Evolutionary conservation across 1,140 invertebrate species (phyloP), one percentile per base, ranked within the genome.

Genomic region (Schlechtendalia chinensis): DNA sequence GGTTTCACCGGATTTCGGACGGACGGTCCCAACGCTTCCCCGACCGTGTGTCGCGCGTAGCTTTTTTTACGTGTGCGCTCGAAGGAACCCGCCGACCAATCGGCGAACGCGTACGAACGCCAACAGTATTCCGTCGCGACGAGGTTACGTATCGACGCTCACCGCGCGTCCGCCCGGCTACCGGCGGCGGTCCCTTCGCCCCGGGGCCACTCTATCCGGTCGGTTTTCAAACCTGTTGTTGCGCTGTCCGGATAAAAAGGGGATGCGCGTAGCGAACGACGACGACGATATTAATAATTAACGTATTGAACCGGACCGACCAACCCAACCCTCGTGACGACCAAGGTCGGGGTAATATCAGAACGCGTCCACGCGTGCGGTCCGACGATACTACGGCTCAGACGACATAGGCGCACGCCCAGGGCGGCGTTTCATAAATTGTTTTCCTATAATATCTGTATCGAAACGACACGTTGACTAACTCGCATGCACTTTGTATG

Each of bases 221-320:
- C 56, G 72, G 17, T 19, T 50, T 19, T 24, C 32, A 59, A 77
- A 77, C 72, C 72, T 77, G 72, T 77, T 77, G 72, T 77, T 39
- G 32, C 32, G 50, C 27, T 77, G 17, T 4, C 1, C 19, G 4
- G 22, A 19, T 5, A 67, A 24, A 50, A 50, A 24, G 56, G 72
- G 32, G 72, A 77, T 56, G 71, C 53, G 29, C 27, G 24, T 24
- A 56, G 53, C 71, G 27, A 3, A 39, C 29, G n/a, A 27, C 69
- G 27, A 32, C 50, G 53, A 74, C 71, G 27, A 72, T 71, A 71
- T 54, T 58, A 74, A 74, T 74, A 54, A 74, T 74, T 74, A 74
- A 53, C 56, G 71, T 39, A 39, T 58, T 58, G 71, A 74, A 74
- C n/a, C 56, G 71, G 71, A 6, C 19, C 53, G 63, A 67, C n/a